Percentiles rank a stretch among this genome's conserved stretches.
These are phyloP conservation scores for Lates japonicus DNA, from an alignment of 2,797 vertebrate species.

Conservation along the genomic window DNA sequence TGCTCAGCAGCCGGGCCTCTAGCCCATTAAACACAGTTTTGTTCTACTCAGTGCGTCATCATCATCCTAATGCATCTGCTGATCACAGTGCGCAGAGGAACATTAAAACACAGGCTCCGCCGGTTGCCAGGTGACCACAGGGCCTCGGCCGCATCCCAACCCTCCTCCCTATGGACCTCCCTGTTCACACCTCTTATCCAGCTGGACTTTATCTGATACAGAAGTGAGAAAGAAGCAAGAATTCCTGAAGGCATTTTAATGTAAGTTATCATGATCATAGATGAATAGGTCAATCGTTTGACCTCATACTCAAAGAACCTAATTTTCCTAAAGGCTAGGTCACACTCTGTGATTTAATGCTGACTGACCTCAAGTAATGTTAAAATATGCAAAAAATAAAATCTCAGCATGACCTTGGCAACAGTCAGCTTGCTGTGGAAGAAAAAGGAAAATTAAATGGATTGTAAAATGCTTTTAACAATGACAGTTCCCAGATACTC, in stretches of 20 bases:
- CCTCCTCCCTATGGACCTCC: background rate
- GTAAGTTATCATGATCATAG: conserved; percentile 11
- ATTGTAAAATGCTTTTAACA: background rate
- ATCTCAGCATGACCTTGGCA: background rate
- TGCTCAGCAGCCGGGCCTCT: conserved; percentile 59
- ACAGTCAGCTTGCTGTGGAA: background rate
- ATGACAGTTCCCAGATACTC: background rate
- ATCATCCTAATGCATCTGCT: conserved; percentile 77
- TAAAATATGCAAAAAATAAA: background rate
- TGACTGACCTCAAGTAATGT: background rate
- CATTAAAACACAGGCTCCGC: conserved; percentile 55
- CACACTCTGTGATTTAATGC: background rate
- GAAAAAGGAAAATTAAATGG: background rate
- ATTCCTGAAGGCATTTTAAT: background rate
- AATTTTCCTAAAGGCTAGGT: conserved; percentile 21
- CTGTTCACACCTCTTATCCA: conserved; percentile 3
- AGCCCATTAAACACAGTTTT: conserved; percentile 77
- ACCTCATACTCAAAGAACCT: conserved; percentile 2
- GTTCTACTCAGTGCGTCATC: conserved; percentile 76
- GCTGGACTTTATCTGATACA: background rate
- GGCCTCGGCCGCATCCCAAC: conserved; percentile 1
- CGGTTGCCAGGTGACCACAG: conserved; percentile 26
- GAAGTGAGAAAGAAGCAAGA: background rate
- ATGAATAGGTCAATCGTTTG: background rate
- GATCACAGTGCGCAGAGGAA: conserved; percentile 68